A percentile compares a stretch with the other conserved stretches of the same genome.
These are phyloP conservation scores for Trachemys scripta DNA, from an alignment of 2,113 vertebrate species.

Conservation along the genomic window DNA sequence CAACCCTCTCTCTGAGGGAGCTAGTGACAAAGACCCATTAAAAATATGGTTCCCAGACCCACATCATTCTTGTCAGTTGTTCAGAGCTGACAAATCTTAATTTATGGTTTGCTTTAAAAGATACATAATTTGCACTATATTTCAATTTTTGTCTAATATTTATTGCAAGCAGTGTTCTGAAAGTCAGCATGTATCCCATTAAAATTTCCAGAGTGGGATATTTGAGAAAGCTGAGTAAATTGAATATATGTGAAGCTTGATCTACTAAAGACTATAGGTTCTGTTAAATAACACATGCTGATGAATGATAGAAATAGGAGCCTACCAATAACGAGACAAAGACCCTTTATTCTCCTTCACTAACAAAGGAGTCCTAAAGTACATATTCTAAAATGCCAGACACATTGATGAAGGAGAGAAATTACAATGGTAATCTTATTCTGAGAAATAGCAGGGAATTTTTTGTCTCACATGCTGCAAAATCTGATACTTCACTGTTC, in stretches of 20 bases:
- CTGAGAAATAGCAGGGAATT: conserved; percentile 27
- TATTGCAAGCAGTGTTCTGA: not conserved
- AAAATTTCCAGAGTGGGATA: not conserved
- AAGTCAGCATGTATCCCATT: not conserved
- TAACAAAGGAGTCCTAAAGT: conserved; percentile 62
- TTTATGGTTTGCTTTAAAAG: not conserved
- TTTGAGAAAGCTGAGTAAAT: conserved; percentile 22
- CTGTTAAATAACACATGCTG: conserved; percentile 1
- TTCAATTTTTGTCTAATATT: not conserved
- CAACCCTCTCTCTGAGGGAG: not conserved
- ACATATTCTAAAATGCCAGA: conserved; percentile 56
- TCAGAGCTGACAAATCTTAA: not conserved
- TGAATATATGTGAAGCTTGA: conserved; percentile 35
- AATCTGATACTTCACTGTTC: conserved; percentile 67
- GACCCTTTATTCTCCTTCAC: conserved; percentile 18
- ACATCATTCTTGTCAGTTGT: not conserved
- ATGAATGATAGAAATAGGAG: conserved; percentile 39
- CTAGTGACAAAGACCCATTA: not conserved
- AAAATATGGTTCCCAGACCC: not conserved
- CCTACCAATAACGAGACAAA: conserved; percentile 27
- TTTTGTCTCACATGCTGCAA: conserved; percentile 51
- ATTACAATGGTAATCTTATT: conserved; percentile 30
- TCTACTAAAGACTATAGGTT: conserved; percentile 20
- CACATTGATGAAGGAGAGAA: conserved; percentile 2
- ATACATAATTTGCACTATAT: not conserved